A percentile compares a stretch with the other conserved stretches of the same genome.
Evolutionary conservation across 2,888 invertebrate genomes (phyloP).

Genomic region (Zaprionus obscuricornis): DNA sequence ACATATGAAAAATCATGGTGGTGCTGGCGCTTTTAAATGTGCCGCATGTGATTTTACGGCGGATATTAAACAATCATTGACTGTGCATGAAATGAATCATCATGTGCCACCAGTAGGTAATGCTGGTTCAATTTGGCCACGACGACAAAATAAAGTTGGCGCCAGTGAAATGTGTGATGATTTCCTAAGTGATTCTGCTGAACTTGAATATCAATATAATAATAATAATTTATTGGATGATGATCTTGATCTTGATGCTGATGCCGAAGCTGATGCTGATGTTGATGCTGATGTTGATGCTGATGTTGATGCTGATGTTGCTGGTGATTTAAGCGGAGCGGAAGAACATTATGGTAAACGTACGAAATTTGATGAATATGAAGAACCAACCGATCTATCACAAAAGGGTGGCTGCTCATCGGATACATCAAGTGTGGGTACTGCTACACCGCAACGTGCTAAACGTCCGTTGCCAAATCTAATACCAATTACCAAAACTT

Average conservation of each 20-base stretch:
- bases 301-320: slow-evolving; percentile 69
- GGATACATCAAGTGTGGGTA: slow-evolving; percentile 78
- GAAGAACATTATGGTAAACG: slow-evolving; percentile 76
- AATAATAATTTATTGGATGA: slow-evolving; percentile 82
- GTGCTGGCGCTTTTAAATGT: slow-evolving; percentile 92
- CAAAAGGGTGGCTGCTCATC: slow-evolving; percentile 82
- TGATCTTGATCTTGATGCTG: slow-evolving; percentile 74
- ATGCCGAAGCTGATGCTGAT: slow-evolving; percentile 70
- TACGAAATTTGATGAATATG: slow-evolving; percentile 79
- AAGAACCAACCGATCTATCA: slow-evolving; percentile 83
- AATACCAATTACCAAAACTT: slow-evolving; percentile 86
- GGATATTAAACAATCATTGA: slow-evolving; percentile 95
- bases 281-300: slow-evolving; percentile 77
- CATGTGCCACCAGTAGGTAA: slow-evolving; percentile 92
- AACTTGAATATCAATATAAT: slow-evolving; percentile 80
- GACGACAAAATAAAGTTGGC: slow-evolving; percentile 90
- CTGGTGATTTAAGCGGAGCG: slow-evolving; percentile 47
- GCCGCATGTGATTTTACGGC: slow-evolving; percentile 95
- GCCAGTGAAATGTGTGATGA: slow-evolving; percentile 85
- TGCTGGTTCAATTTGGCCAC: slow-evolving; percentile 84
- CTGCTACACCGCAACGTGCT: slow-evolving; percentile 79
- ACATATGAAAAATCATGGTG: slow-evolving; percentile 96
- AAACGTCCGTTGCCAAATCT: slow-evolving; percentile 89
- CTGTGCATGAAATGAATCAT: slow-evolving; percentile 96
- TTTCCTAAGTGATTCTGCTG: slow-evolving; percentile 81